Evolutionary conservation across 1,140 invertebrate genomes (phyloP), one percentile per base, ranked within the genome.

Genomic region (Hycleus phaleratus): DNA sequence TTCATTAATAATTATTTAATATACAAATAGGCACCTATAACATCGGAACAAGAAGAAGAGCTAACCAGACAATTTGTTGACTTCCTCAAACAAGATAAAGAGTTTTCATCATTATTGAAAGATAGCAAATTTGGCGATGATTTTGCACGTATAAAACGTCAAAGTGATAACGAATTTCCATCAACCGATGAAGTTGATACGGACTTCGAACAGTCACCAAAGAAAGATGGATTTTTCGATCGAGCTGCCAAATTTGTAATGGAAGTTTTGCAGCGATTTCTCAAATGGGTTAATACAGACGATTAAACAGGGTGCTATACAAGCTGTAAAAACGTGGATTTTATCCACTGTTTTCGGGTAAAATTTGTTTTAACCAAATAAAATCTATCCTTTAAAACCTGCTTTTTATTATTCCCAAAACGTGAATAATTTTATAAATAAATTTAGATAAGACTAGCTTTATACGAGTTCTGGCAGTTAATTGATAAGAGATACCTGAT

Each of bases 221-320:
- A 67, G 26, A 57, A 66, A 26, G 64, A 65, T 6, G 72, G 72
- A 24, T 73, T 73, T 47, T 68, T 73, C 47, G 72, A 72, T 52
- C 50, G 70, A 52, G 72, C 72, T 7, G 71, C 71, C n/a, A 72
- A 72, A 55, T 73, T 73, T 52, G 67, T 73, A 6, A 61, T 72
- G 45, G 72, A 73, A 58, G 54, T 73, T 38, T 38, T 73, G 38
- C 72, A 73, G 64, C 58, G 71, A 68, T 73, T 73, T 70, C 64
- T 73, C 60, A 72, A 67, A 60, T 73, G 72, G 72, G 58, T 73
- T 63, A 73, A 73, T 67, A 64, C 67, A 46, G 71, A 72, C 24
- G 38, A 59, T 67, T 65, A 67, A 58, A 18, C 38, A 59, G 11
- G 63, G 63, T 3, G 46, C 58, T 9, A 50, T 12, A 49, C 43